Base-by-base conservation (phyloP, 2,113 vertebrate genomes). In the Thinocorus orbignyianus region DNA sequence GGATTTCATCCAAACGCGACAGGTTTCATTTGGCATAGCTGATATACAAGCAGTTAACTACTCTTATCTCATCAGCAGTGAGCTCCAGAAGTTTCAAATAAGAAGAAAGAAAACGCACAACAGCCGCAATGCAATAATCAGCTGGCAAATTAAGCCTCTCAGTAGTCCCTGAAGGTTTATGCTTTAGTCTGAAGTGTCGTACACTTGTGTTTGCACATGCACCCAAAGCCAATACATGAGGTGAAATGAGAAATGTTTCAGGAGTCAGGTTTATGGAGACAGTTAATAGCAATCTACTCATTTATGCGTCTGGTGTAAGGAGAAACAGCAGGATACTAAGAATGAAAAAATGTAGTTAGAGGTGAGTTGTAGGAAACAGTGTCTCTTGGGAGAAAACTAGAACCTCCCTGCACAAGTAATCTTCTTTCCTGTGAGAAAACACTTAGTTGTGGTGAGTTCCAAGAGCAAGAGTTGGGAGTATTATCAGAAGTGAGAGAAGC, bases 1-100 rank as follows among this genome's bases (percentile, higher is more conserved):
- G n/a, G n/a, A n/a, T n/a, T n/a, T n/a, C n/a, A 23, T 44, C 51
- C 64, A 51, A 20, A 69, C 0, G 0, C 4, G 30, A 39, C 52
- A 35, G 30, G 39, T 44, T 57, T 64, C 54, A 48, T n/a, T n/a
- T n/a, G n/a, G 39, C 1, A 8, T 17, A 54, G 23, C 41, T 74
- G 42, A 70, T 65, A 84, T 48, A 64, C 52, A 73, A 49, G 49
- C 14, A 81, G 71, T 64, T 81, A 82, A 55, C 46, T 17, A 15
- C 48, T 73, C 39, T 42, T 20, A 39, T 57, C 41, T 37, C 90
- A 78, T 66, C 86, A 86, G 42, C 85, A 65, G 68, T 1, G 42
- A 82, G 46, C n/a, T 91, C 65, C 81, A 69, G 73, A 24, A 77
- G 70, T 61, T 94, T 92, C 52, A 33, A 9, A 2, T 51, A 42